Conservation (phyloP, 2,113 vertebrate genomes). For the Hassar affinis region DNA sequence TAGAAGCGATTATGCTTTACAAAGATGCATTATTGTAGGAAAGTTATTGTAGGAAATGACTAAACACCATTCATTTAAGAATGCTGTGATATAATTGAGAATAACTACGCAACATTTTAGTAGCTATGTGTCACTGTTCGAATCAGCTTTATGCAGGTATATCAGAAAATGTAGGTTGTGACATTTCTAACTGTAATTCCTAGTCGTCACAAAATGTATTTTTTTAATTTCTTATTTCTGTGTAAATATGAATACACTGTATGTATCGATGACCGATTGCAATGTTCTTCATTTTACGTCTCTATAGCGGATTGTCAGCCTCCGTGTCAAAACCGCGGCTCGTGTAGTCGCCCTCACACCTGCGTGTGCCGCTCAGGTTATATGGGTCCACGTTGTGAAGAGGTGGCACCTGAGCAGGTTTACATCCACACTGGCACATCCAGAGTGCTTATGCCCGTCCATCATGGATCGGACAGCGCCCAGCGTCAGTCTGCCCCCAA, state of each 20-base stretch:
- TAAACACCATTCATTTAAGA: not conserved
- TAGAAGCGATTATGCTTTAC: not conserved
- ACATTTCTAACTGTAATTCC: slow-evolving; percentile 36
- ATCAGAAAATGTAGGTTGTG: not conserved
- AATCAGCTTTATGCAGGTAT: not conserved
- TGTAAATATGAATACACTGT: not conserved
- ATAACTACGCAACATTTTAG: not conserved
- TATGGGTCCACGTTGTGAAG: slow-evolving; percentile 75
- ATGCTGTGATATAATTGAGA: not conserved
- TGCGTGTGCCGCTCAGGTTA: slow-evolving; percentile 79
- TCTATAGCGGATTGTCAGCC: slow-evolving; percentile 76
- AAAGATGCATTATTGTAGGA: not conserved
- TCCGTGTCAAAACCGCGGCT: slow-evolving; percentile 78
- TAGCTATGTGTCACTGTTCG: not conserved
- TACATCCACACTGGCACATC: slow-evolving; percentile 68
- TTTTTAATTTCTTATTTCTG: not conserved
- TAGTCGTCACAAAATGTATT: not conserved
- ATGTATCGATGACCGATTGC: not conserved
- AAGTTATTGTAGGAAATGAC: not conserved
- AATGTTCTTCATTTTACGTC: slow-evolving; percentile 6
- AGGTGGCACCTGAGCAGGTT: slow-evolving; percentile 76
- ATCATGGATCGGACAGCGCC: slow-evolving; percentile 63
- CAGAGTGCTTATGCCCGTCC: slow-evolving; percentile 62
- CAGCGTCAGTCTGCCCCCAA: slow-evolving; percentile 63
- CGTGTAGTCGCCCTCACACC: slow-evolving; percentile 77